These are phyloP conservation scores for Sipha maydis DNA, from an alignment of 2,888 invertebrate species.

Conservation along the genomic window DNA sequence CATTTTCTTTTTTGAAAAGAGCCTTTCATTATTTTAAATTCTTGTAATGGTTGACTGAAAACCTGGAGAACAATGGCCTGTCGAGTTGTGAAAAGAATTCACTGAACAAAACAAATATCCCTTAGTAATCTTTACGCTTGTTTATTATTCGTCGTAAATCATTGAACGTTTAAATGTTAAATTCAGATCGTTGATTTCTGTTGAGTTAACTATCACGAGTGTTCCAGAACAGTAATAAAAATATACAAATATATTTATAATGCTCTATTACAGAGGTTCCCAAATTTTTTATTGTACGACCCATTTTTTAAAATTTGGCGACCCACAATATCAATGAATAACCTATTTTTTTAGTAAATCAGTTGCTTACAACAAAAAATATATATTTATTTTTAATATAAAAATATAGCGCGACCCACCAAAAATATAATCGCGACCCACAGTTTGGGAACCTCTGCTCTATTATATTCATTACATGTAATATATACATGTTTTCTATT, in stretches of 20 bases:
- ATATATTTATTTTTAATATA: no score
- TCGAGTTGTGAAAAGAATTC: slow-evolving; percentile 32
- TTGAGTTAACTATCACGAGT: neutral
- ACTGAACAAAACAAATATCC: slow-evolving; percentile 28
- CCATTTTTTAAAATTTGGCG: no score
- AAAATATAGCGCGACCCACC: no score
- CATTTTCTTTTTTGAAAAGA: neutral
- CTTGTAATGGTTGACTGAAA: slow-evolving; percentile 17
- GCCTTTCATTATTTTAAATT: slow-evolving; percentile 19
- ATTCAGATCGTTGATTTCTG: slow-evolving; percentile 17
- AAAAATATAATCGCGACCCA: no score
- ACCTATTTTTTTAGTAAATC: no score
- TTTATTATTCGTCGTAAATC: slow-evolving; percentile 44
- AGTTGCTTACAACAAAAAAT: no score
- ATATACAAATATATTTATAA: neutral
- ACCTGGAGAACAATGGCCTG: slow-evolving; percentile 7
- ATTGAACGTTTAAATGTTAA: slow-evolving; percentile 5
- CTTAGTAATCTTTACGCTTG: slow-evolving; percentile 12
- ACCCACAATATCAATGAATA: no score
- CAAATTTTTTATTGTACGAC: no score
- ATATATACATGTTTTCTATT: neutral
- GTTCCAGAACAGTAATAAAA: neutral
- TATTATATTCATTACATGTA: neutral
- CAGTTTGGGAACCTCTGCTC: no score
- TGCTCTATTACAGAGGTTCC: no score